Evolutionary conservation across 1,140 invertebrate genomes (phyloP).

Genomic region (Frieseomelitta varia): DNA sequence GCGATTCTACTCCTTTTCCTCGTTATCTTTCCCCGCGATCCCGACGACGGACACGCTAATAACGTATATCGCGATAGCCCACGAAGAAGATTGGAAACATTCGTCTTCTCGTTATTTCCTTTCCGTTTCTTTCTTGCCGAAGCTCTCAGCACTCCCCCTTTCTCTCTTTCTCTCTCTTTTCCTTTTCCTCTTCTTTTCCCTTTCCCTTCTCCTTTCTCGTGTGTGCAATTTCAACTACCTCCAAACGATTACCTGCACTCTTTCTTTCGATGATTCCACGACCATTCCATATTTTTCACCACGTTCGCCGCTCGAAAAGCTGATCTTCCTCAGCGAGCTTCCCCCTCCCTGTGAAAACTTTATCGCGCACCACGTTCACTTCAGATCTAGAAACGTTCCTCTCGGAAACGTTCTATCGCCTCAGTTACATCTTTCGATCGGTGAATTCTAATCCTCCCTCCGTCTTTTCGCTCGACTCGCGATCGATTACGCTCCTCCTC

Average conservation of each 20-base stretch:
- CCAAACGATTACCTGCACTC: constrained; percentile 71
- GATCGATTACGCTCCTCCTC: constrained; percentile 62
- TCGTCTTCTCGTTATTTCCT: neutral
- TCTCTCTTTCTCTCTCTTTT: too few species aligned
- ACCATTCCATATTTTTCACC: constrained; percentile 77
- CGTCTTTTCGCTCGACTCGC: constrained; percentile 54
- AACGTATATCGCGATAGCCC: neutral
- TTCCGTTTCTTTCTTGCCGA: neutral
- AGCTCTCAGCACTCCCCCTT: constrained; percentile 9
- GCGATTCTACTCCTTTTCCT: constrained; percentile 16
- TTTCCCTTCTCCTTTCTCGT: neutral
- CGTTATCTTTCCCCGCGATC: neutral
- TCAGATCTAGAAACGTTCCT: neutral
- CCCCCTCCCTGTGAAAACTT: neutral
- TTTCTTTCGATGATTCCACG: constrained; percentile 82
- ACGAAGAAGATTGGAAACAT: neutral
- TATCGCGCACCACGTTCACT: constrained; percentile 4
- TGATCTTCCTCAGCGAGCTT: constrained; percentile 20
- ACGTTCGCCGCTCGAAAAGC: constrained; percentile 14
- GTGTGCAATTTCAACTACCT: constrained; percentile 50
- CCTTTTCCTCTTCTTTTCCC: too few species aligned
- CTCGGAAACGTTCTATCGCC: constrained; percentile 13
- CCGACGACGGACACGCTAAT: constrained; percentile 17
- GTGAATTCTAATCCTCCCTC: constrained; percentile 57
- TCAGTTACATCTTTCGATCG: constrained; percentile 64